phyloP scores from a whole-genome alignment of 2,888 invertebrate genomes.

The Cerastis leucographa region DNA sequence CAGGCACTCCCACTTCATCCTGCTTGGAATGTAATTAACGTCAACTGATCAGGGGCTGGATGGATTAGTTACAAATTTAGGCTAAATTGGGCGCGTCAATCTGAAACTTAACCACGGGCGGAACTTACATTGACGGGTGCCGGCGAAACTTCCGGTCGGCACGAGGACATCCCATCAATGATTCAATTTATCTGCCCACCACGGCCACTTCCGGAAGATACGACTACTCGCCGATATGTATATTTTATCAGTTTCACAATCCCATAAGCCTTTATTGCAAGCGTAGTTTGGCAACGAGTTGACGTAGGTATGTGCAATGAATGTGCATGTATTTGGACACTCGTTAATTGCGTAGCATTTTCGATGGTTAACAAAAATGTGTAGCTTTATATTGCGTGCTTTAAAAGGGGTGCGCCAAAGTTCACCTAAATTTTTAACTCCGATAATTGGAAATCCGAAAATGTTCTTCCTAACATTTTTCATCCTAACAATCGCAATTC shows the following conservation, averaged over 20 bases:
- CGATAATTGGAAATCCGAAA: no score
- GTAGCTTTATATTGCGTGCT: neutral
- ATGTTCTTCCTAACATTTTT: no score
- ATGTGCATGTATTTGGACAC: neutral
- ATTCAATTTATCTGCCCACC: conserved; percentile 76
- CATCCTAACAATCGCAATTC: no score
- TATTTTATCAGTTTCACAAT: conserved; percentile 57
- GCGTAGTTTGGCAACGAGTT: conserved; percentile 26
- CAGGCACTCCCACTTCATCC: conserved; percentile 48
- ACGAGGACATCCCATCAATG: conserved; percentile 74
- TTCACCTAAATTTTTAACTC: no score
- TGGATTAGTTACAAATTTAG: conserved; percentile 70
- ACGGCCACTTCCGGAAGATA: conserved; percentile 55
- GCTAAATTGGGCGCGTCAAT: conserved; percentile 72
- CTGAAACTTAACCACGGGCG: conserved; percentile 68
- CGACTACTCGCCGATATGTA: conserved; percentile 48
- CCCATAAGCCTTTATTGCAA: conserved; percentile 46
- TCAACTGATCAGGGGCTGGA: conserved; percentile 60
- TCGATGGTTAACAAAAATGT: neutral
- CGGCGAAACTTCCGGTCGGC: conserved; percentile 61
- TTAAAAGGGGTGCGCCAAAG: no score
- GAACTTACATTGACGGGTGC: conserved; percentile 66
- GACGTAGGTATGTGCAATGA: neutral
- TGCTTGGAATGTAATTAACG: conserved; percentile 63
- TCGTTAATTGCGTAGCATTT: neutral